Percentiles rank a stretch among this genome's conserved stretches.
phyloP scores from a whole-genome alignment of 2,797 vertebrate species.

The Rhodeus uyekii region DNA sequence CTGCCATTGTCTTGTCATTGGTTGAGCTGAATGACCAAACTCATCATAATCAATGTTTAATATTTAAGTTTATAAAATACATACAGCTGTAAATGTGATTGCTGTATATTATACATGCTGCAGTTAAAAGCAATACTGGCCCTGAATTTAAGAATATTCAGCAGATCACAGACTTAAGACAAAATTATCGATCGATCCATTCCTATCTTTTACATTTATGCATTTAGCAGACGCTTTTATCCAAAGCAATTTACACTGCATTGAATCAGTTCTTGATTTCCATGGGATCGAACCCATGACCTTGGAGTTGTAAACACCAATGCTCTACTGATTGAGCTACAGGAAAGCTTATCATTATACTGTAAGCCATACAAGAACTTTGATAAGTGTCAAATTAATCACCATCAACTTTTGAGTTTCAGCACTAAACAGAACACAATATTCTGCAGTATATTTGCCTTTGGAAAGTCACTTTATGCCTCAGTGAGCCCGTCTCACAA shows the following conservation, averaged over 20 bases:
- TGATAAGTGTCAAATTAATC: not conserved
- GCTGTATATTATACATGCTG: not conserved
- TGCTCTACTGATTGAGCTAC: no score
- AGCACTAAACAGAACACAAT: not conserved
- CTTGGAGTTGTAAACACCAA: no score
- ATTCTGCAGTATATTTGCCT: not conserved
- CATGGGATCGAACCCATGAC: no score
- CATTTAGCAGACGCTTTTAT: no score
- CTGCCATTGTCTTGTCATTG: not conserved
- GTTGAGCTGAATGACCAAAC: not conserved
- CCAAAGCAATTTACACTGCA: no score
- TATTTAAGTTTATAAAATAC: not conserved
- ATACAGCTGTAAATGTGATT: not conserved
- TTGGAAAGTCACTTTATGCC: slow-evolving; percentile 1
- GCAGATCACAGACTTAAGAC: not conserved
- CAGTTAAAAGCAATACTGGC: not conserved
- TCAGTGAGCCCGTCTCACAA: not conserved
- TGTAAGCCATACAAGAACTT: not conserved
- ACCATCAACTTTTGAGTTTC: not conserved
- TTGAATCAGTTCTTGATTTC: no score
- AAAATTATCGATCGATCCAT: not conserved
- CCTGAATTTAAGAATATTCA: not conserved
- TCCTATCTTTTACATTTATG: no score
- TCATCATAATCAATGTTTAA: not conserved
- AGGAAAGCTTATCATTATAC: not conserved